Percentiles rank a stretch among this genome's conserved stretches.
phyloP scores from a whole-genome alignment of 1,140 invertebrate genomes.

The Eubasilissa regina region DNA sequence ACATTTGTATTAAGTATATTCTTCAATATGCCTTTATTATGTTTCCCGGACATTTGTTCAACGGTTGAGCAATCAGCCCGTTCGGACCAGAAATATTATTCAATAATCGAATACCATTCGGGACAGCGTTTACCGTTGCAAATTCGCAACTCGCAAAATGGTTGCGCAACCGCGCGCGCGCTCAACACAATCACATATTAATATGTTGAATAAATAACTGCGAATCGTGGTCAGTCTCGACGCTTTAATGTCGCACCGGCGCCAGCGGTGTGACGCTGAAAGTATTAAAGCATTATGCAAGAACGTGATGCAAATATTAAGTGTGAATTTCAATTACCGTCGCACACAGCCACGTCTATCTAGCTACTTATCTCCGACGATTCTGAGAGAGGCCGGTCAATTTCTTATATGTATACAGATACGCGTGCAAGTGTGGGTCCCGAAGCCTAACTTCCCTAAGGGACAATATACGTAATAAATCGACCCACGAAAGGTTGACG shows the following conservation, averaged over 20 bases:
- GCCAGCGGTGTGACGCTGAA: constrained; percentile 24
- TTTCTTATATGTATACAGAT: neutral
- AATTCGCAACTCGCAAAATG: neutral
- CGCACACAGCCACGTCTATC: neutral
- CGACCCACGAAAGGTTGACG: neutral
- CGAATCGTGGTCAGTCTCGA: constrained; percentile 29
- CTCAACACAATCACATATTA: neutral
- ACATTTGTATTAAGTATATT: no score
- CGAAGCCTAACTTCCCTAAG: neutral
- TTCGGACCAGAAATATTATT: neutral
- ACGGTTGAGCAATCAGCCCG: no score
- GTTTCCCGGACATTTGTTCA: no score
- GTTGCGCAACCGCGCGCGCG: neutral
- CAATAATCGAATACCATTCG: neutral
- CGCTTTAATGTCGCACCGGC: constrained; percentile 31
- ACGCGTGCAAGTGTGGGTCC: neutral
- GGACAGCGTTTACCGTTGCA: neutral
- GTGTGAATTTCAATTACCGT: constrained; percentile 17
- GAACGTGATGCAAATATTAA: constrained; percentile 27
- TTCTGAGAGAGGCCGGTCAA: no score
- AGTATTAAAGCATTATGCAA: constrained; percentile 30
- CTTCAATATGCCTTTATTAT: no score
- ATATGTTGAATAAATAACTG: constrained; percentile 28
- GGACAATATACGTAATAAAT: constrained; percentile 1
- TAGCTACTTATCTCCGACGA: no score